Percentiles rank a stretch among this genome's conserved stretches.
phyloP scores from a whole-genome alignment of 2,113 vertebrate species.

The Miniopterus natalensis region DNA sequence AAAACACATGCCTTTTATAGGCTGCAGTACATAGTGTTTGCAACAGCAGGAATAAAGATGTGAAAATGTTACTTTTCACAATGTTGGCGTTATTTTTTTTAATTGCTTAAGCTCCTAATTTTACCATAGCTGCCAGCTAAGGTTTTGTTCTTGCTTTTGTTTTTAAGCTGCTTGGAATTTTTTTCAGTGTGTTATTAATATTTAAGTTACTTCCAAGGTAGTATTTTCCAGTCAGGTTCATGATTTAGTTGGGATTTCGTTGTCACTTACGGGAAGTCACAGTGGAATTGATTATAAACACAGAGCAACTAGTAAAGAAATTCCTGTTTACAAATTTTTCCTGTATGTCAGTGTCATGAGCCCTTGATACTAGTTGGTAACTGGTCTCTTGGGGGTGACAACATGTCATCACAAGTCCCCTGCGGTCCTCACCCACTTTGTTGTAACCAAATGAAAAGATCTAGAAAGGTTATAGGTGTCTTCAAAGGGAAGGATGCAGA shows the following conservation, averaged over 20 bases:
- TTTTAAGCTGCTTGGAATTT: constrained; percentile 18
- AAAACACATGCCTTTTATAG: neutral
- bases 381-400: neutral
- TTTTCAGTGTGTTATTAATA: constrained; percentile 25
- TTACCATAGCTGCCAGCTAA: neutral
- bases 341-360: neutral
- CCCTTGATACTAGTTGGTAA: neutral
- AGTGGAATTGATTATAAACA: constrained; percentile 31
- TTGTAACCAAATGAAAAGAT: neutral
- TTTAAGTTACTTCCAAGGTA: constrained; percentile 39
- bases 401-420: neutral
- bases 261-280: constrained; percentile 27
- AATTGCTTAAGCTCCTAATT: neutral
- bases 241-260: constrained; percentile 45
- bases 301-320: constrained; percentile 24
- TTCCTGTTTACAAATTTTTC: neutral
- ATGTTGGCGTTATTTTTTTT: neutral
- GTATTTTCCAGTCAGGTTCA: constrained; percentile 43
- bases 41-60: constrained; percentile 9
- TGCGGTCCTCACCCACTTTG: neutral
- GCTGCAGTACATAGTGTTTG: neutral
- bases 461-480: neutral
- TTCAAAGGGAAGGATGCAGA: neutral
- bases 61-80: constrained; percentile 50
- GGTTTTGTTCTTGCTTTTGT: neutral